phyloP scores from a whole-genome alignment of 2,113 vertebrate genomes.

The Malurus melanocephalus region DNA sequence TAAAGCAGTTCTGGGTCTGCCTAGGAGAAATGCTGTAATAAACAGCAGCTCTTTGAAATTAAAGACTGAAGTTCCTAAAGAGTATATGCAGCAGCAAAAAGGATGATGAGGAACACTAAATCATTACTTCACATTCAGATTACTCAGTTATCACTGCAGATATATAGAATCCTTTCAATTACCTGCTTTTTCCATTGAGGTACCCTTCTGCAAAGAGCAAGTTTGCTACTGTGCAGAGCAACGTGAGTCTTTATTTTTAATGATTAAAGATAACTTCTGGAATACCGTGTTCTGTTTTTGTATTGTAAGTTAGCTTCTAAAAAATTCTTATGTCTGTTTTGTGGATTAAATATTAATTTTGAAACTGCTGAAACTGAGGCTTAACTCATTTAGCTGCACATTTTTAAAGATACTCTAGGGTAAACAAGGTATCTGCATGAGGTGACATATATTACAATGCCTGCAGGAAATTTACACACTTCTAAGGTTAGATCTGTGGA shows the following conservation, averaged over 20 bases:
- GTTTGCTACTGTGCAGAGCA: neutral
- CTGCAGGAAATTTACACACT: neutral
- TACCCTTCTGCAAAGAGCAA: neutral
- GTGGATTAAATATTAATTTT: constrained; percentile 9
- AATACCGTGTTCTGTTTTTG: neutral
- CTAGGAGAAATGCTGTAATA: neutral
- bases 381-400: neutral
- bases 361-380: neutral
- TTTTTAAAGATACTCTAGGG: neutral
- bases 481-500: neutral
- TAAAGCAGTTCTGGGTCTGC: neutral
- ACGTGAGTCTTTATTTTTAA: neutral
- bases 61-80: neutral
- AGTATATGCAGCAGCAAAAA: neutral
- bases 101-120: neutral
- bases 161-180: neutral
- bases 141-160: neutral
- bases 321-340: neutral
- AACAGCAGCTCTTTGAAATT: neutral
- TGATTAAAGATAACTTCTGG: neutral
- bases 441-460: neutral
- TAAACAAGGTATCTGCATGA: neutral
- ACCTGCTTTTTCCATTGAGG: neutral
- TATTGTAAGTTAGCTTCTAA: neutral
- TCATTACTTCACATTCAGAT: neutral